Conservation (phyloP, 2,113 vertebrate genomes). For the Spheniscus mendiculus region DNA sequence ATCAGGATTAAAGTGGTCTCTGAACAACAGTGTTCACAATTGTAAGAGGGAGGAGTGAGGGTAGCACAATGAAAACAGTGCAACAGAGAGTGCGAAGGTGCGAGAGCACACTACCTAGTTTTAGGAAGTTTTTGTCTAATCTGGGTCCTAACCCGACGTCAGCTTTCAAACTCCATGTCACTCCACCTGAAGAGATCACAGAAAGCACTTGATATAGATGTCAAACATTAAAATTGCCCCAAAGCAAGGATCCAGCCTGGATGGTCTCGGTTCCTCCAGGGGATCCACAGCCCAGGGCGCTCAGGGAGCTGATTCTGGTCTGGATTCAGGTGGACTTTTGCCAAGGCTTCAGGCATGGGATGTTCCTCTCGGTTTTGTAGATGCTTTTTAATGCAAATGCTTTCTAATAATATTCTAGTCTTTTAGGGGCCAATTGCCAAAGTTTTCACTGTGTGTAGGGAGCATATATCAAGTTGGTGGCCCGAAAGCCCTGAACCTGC, state of each 20-base stretch:
- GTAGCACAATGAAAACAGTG: neutral
- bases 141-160: neutral
- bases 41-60: neutral
- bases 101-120: fast-evolving
- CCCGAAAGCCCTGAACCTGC: neutral
- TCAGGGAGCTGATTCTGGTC: neutral
- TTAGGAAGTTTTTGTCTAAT: neutral
- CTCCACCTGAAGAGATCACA: neutral
- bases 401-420: neutral
- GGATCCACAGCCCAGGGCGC: fast-evolving
- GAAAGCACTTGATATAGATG: fast-evolving
- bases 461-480: neutral
- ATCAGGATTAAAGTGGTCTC: neutral
- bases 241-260: neutral
- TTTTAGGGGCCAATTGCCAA: neutral
- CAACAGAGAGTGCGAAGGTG: neutral
- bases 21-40: neutral
- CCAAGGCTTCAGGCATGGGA: neutral
- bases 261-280: neutral
- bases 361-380: neutral
- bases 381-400: neutral
- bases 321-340: neutral
- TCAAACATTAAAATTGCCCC: neutral
- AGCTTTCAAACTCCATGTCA: neutral
- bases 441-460: fast-evolving